Conservation (phyloP, 23 tunicate genomes). For the Corella eumyota region DNA sequence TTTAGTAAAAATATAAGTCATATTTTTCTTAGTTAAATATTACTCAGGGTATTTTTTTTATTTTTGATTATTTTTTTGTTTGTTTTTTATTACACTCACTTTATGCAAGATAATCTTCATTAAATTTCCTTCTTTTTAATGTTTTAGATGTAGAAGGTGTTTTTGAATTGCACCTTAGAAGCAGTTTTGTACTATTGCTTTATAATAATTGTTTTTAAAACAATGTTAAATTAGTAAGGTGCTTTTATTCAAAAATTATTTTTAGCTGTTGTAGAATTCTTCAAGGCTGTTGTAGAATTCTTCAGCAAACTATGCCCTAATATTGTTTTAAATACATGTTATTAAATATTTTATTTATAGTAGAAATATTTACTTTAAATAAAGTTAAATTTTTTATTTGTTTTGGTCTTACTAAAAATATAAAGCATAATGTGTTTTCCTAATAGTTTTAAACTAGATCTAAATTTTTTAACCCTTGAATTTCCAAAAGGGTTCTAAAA, state of each 20-base stretch:
- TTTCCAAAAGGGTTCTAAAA: too few relatives aligned
- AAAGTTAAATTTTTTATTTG: too few relatives aligned
- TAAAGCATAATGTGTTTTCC: too few relatives aligned
- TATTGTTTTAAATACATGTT: too few relatives aligned
- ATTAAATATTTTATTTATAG: too few relatives aligned
- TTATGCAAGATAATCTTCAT: background rate
- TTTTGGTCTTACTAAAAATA: too few relatives aligned
- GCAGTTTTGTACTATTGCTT: background rate
- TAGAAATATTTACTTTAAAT: too few relatives aligned
- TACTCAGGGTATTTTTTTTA: too few relatives aligned
- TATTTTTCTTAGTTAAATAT: too few relatives aligned
- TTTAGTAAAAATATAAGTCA: too few relatives aligned
- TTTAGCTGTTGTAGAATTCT: background rate
- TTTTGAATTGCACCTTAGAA: background rate
- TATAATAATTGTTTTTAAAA: background rate
- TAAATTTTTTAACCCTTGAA: too few relatives aligned
- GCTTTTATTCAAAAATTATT: background rate
- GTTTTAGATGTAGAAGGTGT: background rate
- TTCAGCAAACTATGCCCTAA: background rate
- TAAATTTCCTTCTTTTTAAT: background rate
- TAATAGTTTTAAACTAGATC: too few relatives aligned
- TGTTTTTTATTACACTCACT: background rate
- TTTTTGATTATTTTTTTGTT: background rate
- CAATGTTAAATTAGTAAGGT: background rate
- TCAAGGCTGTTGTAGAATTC: background rate